Evolutionary conservation across 2,113 vertebrate species (phyloP).

Genomic region (Sigmodon hispidus): DNA sequence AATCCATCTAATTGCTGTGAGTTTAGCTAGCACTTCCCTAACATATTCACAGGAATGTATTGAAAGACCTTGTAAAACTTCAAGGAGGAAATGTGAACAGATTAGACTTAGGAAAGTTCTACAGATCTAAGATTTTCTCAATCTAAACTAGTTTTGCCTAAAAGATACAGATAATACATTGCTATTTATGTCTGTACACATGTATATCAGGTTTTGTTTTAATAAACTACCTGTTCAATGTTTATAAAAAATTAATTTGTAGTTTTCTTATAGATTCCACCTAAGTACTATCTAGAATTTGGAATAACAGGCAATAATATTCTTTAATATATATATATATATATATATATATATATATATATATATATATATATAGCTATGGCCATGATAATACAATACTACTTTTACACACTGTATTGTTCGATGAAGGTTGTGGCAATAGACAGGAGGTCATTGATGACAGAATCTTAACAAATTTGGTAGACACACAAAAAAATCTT

Average conservation of each 20-base stretch:
- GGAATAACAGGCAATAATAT: neutral
- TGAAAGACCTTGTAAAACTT: slow-evolving; percentile 32
- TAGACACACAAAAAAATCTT: neutral
- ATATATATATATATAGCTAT: neutral
- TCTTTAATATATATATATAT: no score
- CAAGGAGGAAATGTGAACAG: slow-evolving; percentile 55
- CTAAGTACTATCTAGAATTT: neutral
- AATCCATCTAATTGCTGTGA: slow-evolving; percentile 17
- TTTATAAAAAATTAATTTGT: slow-evolving; percentile 17
- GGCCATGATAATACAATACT: neutral
- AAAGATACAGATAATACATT: neutral
- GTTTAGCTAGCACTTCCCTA: slow-evolving; percentile 29
- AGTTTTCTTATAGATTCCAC: neutral
- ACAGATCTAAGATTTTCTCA: neutral
- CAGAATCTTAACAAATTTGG: slow-evolving; percentile 3
- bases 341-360: no score
- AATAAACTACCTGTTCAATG: slow-evolving; percentile 28
- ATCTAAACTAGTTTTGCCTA: slow-evolving; percentile 2
- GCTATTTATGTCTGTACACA: neutral
- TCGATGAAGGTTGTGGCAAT: neutral
- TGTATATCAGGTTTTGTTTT: neutral
- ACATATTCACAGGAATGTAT: slow-evolving; percentile 37
- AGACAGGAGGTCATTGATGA: neutral
- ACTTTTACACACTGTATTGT: neutral
- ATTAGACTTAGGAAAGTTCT: no score